phyloP scores from a whole-genome alignment of 2,888 invertebrate genomes.

The Brachyptera putata region DNA sequence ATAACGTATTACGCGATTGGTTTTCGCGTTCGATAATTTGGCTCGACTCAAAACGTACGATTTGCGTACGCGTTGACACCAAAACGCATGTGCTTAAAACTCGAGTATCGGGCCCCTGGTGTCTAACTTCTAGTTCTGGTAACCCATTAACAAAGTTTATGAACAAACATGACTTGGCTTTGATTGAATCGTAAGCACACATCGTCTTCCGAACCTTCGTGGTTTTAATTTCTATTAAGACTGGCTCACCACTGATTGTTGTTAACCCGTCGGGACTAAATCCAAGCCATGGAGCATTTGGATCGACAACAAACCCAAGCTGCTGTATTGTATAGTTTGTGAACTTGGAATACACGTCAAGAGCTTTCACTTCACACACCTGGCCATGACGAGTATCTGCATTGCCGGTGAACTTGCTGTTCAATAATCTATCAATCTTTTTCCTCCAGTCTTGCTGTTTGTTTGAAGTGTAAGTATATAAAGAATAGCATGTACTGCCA shows the following conservation, averaged over 20 bases:
- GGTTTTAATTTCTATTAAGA: constrained; percentile 4
- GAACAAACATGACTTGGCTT: too few species aligned
- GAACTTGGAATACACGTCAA: not conserved
- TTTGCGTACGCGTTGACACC: too few species aligned
- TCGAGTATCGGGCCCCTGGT: too few species aligned
- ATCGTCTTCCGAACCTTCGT: not conserved
- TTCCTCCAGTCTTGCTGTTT: not conserved
- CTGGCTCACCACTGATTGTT: not conserved
- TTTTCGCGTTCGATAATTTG: too few species aligned
- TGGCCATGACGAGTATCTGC: not conserved
- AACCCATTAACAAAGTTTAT: too few species aligned
- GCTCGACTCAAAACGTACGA: too few species aligned
- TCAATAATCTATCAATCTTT: not conserved
- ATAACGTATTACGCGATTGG: too few species aligned
- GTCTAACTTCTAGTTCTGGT: too few species aligned
- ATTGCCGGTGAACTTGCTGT: not conserved
- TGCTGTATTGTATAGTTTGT: not conserved
- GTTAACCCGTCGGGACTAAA: constrained; percentile 1
- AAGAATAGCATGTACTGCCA: not conserved
- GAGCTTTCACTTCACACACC: not conserved
- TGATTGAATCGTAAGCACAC: not conserved
- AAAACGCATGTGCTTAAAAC: too few species aligned
- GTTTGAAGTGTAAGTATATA: constrained; percentile 3
- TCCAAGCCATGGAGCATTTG: constrained; percentile 9
- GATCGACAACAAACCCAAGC: constrained; percentile 6